Evolutionary conservation across 2,888 invertebrate species (phyloP).

Genomic region (Drosophila atroscutellata): DNA sequence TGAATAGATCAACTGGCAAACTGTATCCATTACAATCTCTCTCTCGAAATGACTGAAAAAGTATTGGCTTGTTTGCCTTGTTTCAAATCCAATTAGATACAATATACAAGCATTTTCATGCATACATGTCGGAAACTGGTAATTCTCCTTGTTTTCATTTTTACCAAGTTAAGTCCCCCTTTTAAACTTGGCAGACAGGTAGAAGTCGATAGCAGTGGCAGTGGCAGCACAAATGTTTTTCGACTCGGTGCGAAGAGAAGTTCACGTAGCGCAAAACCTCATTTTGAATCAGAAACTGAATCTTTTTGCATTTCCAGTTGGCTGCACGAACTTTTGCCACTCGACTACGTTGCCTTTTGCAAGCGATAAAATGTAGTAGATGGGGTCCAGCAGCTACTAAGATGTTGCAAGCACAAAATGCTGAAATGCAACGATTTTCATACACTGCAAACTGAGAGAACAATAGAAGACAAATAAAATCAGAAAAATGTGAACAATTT

Average conservation of each 20-base stretch:
- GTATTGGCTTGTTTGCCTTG: background rate
- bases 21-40: background rate
- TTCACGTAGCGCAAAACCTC: slow-evolving; percentile 26
- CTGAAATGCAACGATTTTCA: slow-evolving; percentile 5
- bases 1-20: background rate
- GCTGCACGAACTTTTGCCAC: slow-evolving; percentile 69
- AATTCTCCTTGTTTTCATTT: background rate
- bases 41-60: background rate
- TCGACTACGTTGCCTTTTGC: slow-evolving; percentile 77
- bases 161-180: background rate
- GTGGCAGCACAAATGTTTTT: slow-evolving; percentile 2
- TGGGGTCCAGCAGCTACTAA: slow-evolving; percentile 27
- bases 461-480: background rate
- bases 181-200: slow-evolving; percentile 15
- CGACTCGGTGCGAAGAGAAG: background rate
- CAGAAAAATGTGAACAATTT: background rate
- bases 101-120: background rate
- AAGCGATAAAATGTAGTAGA: slow-evolving; percentile 64
- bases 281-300: slow-evolving; percentile 48
- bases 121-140: slow-evolving; percentile 3
- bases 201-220: background rate
- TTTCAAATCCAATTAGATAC: background rate
- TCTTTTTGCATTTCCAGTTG: slow-evolving; percentile 61
- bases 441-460: slow-evolving; percentile 5
- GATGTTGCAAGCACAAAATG: slow-evolving; percentile 43